These are phyloP conservation scores for Malurus splendens DNA, from an alignment of 2,797 vertebrate species.

Conservation along the genomic window DNA sequence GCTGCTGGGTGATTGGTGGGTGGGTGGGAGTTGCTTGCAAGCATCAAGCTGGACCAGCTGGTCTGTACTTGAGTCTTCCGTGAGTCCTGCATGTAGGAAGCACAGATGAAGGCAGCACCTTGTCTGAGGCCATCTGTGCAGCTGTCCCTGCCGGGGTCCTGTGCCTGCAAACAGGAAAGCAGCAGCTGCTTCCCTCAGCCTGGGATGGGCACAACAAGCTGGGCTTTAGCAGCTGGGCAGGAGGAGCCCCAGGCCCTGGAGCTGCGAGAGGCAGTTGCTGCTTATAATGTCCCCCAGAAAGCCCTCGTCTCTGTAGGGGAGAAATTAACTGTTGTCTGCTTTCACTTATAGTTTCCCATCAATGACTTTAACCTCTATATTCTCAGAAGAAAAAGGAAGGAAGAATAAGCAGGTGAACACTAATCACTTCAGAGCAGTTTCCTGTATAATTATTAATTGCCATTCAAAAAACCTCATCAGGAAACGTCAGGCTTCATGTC, in stretches of 20 bases:
- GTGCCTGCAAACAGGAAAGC: neutral
- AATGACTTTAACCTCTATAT: neutral
- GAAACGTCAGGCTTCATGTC: neutral
- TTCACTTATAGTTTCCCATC: neutral
- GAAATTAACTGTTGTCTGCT: neutral
- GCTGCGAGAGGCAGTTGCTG: neutral
- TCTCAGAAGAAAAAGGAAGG: neutral
- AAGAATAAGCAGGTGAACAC: neutral
- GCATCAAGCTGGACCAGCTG: neutral
- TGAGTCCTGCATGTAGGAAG: neutral
- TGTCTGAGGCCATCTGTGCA: neutral
- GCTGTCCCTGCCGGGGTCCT: fast-evolving
- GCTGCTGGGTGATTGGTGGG: neutral
- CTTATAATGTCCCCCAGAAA: neutral
- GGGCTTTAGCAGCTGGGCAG: neutral
- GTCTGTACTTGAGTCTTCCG: neutral
- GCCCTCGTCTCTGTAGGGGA: neutral
- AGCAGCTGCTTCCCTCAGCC: neutral
- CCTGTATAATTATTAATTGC: neutral
- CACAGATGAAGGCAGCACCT: neutral
- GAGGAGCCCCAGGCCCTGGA: neutral
- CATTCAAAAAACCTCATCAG: neutral
- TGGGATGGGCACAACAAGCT: neutral
- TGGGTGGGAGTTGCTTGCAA: neutral
- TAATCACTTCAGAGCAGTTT: neutral